Evolutionary conservation across 2,888 invertebrate genomes (phyloP).

Genomic region (Cantharis rustica): DNA sequence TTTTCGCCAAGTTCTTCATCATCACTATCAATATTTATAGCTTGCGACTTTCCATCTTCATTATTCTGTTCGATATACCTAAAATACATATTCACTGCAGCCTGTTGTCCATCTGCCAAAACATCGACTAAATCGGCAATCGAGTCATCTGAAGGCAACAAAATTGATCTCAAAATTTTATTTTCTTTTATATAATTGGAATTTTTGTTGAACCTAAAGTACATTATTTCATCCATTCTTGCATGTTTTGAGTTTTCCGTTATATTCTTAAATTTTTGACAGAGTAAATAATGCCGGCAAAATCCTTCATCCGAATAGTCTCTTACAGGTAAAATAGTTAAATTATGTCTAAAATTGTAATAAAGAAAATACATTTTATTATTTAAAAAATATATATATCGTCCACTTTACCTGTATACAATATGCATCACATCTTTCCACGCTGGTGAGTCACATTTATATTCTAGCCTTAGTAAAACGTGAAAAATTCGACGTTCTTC

Average conservation of each 20-base stretch:
- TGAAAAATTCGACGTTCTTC: conserved; percentile 40
- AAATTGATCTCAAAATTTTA: conserved; percentile 35
- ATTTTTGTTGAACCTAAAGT: conserved; percentile 36
- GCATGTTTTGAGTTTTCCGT: conserved; percentile 22
- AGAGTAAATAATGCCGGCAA: conserved; percentile 43
- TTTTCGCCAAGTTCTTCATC: conserved; percentile 30
- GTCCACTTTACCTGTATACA: conserved; percentile 39
- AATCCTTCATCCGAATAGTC: conserved; percentile 40
- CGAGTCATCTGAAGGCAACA: conserved; percentile 31
- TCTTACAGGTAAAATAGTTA: conserved; percentile 34
- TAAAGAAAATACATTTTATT: neutral
- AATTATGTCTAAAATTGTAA: conserved; percentile 36
- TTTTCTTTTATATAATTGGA: conserved; percentile 37
- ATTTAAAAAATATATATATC: neutral
- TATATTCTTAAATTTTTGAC: conserved; percentile 43
- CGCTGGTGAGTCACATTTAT: conserved; percentile 12
- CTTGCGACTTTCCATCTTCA: conserved; percentile 6
- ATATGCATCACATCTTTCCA: conserved; percentile 39
- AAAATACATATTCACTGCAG: conserved; percentile 35
- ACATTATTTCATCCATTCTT: conserved; percentile 38
- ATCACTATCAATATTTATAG: conserved; percentile 26
- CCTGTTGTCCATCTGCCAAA: conserved; percentile 23
- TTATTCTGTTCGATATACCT: conserved; percentile 35
- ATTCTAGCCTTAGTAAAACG: conserved; percentile 39
- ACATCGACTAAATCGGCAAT: conserved; percentile 33